A percentile compares a stretch with the other conserved stretches of the same genome.
Conservation (phyloP, 2,113 vertebrate genomes). For the Thomomys bottae region DNA sequence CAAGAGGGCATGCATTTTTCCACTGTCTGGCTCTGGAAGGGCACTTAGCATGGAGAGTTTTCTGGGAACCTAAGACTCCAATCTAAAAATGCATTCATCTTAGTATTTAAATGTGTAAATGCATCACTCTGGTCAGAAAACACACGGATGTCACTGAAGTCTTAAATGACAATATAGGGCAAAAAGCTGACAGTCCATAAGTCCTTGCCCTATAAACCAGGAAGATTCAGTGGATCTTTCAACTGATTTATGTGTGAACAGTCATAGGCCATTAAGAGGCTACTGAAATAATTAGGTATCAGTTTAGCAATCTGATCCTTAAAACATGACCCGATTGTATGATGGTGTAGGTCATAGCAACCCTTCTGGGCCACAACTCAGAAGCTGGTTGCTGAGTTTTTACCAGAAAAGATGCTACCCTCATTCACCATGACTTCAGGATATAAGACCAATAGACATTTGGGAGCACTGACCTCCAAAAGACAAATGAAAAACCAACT, state of each 20-base stretch:
- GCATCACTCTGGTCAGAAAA: neutral
- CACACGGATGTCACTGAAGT: no score
- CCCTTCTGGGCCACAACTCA: neutral
- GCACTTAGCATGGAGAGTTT: neutral
- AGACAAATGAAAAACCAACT: neutral
- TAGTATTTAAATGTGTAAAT: constrained; percentile 4
- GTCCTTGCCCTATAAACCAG: neutral
- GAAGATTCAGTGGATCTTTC: constrained; percentile 19
- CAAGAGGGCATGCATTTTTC: no score
- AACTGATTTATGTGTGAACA: neutral
- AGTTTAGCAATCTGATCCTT: neutral
- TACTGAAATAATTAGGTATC: neutral
- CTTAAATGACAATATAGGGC: no score
- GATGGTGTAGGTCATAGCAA: neutral
- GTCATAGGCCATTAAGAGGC: constrained; percentile 1
- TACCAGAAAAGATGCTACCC: neutral
- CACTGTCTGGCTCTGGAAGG: neutral
- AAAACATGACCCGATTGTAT: neutral
- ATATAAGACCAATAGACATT: neutral
- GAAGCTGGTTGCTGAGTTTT: neutral
- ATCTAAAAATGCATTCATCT: neutral
- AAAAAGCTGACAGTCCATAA: neutral
- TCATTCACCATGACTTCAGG: neutral
- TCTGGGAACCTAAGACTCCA: neutral
- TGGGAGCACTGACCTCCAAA: neutral